Base-by-base conservation (phyloP, 2,797 vertebrate genomes). In the Yasuhikotakia modesta region DNA sequence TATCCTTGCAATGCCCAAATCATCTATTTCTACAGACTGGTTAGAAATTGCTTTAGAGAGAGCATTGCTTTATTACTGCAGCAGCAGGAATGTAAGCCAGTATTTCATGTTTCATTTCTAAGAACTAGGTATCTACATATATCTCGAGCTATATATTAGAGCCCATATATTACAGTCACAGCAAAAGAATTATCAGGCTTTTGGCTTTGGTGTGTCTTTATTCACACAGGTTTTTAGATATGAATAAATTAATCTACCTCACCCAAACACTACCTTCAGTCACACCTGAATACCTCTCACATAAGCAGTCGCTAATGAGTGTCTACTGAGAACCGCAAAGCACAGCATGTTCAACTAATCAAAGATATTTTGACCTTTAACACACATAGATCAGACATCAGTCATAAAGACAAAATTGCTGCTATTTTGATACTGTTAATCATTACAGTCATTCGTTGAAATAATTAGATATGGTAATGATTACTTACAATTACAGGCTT, bases 281-380 rank as follows among this genome's bases (percentile, higher is more conserved):
- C 79, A 72, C 84, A 79, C 81, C 84, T 79, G 55, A 71, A 85
- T 79, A 72, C 46, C 39, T 83, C 53, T 48, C 17, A 27, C 63
- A n/a, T 43, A 53, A 63, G 81, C 61, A 55, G 48, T 73, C 12
- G 13, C 63, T 6, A 67, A 57, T 45, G 16, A 1, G 5, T 13
- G 24, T 45, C 1, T 19, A 46, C 35, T 30, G 4, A 30, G 12
- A 57, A 67, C 10, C 11, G 1, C n/a, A 22, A 58, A 68, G 73
- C 7, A 76, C 35, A 32, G 12, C 2, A 57, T 67, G 63, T n/a
- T 2, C 21, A n/a, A 21, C 11, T 2, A 24, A 63, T 4, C 27
- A 35, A 4, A 39, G 11, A 57, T 11, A 19, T 12, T 67, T 58
- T 14, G 2, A 45, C 39, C 22, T 75, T 46, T 66, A 46, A 55